Percentiles rank a stretch among this genome's conserved stretches.
Conservation (phyloP, 2,797 vertebrate species). For the Sciurus vulgaris region DNA sequence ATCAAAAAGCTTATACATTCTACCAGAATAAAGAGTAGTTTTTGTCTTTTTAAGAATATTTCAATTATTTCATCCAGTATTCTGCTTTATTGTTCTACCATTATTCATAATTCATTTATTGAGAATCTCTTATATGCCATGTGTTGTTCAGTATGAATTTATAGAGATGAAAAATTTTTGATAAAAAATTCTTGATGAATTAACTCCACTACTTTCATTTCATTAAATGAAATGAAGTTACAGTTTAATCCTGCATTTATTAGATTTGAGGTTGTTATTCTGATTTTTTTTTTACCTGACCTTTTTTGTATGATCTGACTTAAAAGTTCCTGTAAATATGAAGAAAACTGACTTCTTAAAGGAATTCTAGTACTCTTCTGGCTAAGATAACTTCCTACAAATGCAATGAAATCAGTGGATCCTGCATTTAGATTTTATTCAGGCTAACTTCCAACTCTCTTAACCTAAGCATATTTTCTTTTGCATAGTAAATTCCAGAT, state of each 20-base stretch:
- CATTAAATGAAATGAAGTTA: slow-evolving; percentile 30
- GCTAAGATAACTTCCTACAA: slow-evolving; percentile 53
- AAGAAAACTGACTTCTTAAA: slow-evolving; percentile 24
- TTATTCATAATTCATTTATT: slow-evolving; percentile 5
- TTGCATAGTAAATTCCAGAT: slow-evolving; percentile 38
- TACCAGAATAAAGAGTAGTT: slow-evolving; percentile 12
- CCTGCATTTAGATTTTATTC: slow-evolving; percentile 64
- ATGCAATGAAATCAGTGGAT: slow-evolving; percentile 14
- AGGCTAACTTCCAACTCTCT: slow-evolving; percentile 49
- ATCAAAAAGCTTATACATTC: too few relatives aligned
- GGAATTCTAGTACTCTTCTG: not conserved
- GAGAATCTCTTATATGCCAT: slow-evolving; percentile 39
- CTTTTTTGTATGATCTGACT: slow-evolving; percentile 56
- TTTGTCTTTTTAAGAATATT: slow-evolving; percentile 50
- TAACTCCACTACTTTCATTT: not conserved
- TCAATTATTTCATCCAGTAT: slow-evolving; percentile 28
- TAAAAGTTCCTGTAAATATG: slow-evolving; percentile 52
- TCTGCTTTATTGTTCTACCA: slow-evolving; percentile 16
- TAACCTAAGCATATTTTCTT: slow-evolving; percentile 26
- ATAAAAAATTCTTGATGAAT: slow-evolving; percentile 17
- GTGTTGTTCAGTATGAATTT: slow-evolving; percentile 58
- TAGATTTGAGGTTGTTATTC: slow-evolving; percentile 59
- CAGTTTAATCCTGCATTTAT: slow-evolving; percentile 55
- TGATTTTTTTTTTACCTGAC: slow-evolving; percentile 50
- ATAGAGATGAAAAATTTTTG: not conserved